Percentiles rank a stretch among this genome's conserved stretches.
Conservation (phyloP, 2,888 invertebrate genomes). For the Cerceris ruficornis region DNA sequence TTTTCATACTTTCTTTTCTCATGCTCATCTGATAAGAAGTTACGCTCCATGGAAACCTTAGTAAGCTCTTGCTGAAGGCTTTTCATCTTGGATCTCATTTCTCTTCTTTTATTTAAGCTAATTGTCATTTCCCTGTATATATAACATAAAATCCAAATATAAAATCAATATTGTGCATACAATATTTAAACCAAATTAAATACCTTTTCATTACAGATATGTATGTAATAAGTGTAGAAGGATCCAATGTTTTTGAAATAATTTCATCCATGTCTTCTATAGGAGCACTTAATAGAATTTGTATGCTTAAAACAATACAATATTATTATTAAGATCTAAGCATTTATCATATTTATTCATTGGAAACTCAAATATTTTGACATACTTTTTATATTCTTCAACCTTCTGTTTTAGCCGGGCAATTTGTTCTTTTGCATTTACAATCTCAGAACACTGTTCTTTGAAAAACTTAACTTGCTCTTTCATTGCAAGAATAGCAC, state of each 20-base stretch:
- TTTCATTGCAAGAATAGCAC: conserved; percentile 83
- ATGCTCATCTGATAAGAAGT: conserved; percentile 52
- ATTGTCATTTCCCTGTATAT: conserved; percentile 59
- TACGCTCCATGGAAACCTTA: conserved; percentile 56
- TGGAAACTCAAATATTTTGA: neutral
- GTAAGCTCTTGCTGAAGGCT: conserved; percentile 55
- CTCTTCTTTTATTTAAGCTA: conserved; percentile 54
- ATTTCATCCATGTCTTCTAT: conserved; percentile 85
- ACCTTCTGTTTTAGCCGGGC: conserved; percentile 83
- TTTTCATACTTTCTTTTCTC: conserved; percentile 81
- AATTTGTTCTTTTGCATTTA: conserved; percentile 83
- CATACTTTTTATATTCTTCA: conserved; percentile 72
- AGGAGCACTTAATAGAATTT: conserved; percentile 84
- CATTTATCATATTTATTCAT: neutral
- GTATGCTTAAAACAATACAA: conserved; percentile 80
- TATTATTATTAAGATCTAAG: neutral
- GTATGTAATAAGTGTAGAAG: conserved; percentile 82
- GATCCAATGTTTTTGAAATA: conserved; percentile 84
- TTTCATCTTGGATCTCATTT: conserved; percentile 50
- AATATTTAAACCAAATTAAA: neutral
- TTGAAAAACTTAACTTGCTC: conserved; percentile 84
- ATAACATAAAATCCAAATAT: neutral
- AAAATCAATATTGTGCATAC: neutral
- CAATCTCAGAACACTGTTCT: conserved; percentile 76
- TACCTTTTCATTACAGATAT: conserved; percentile 63